Conservation (phyloP, 1,140 invertebrate species). For the Zaprionus lachaisei region DNA sequence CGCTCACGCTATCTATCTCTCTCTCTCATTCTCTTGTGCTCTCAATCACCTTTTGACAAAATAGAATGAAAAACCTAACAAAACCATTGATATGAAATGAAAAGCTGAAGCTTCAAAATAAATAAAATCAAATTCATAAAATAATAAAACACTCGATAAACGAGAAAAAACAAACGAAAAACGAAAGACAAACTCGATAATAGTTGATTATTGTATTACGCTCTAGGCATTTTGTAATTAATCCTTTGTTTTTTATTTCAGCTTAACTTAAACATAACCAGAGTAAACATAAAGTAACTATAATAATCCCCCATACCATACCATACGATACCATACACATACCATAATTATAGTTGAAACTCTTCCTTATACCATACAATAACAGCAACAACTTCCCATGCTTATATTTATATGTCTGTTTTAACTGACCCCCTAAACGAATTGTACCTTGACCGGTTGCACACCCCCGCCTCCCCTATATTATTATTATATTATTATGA, state of each 20-base stretch:
- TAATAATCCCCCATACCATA: not conserved
- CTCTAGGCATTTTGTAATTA: slow-evolving; percentile 27
- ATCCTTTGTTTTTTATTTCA: slow-evolving; percentile 42
- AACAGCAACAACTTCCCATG: slow-evolving; percentile 37
- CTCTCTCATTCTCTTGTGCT: not conserved
- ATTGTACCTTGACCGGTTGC: slow-evolving; percentile 72
- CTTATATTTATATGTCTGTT: slow-evolving; percentile 69
- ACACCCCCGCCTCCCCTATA: slow-evolving; percentile 31
- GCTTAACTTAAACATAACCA: slow-evolving; percentile 2
- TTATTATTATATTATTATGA: slow-evolving; percentile 52
- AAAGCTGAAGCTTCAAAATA: slow-evolving; percentile 15
- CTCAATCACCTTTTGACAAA: not conserved
- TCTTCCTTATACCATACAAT: slow-evolving; percentile 21
- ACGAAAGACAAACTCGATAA: slow-evolving; percentile 32
- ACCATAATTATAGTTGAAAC: not conserved
- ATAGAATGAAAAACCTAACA: slow-evolving; percentile 6
- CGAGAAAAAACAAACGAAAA: slow-evolving; percentile 16
- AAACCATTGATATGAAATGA: slow-evolving; percentile 28
- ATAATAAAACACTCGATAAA: slow-evolving; percentile 6
- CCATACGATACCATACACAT: slow-evolving; percentile 1
- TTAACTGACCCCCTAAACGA: slow-evolving; percentile 64
- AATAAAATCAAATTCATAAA: slow-evolving; percentile 18
- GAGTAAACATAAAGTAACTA: not conserved
- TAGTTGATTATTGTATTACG: slow-evolving; percentile 10
- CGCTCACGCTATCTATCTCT: not conserved